Evolutionary conservation across 2,113 vertebrate species (phyloP).

Genomic region (Cyanoramphus novaezelandiae): DNA sequence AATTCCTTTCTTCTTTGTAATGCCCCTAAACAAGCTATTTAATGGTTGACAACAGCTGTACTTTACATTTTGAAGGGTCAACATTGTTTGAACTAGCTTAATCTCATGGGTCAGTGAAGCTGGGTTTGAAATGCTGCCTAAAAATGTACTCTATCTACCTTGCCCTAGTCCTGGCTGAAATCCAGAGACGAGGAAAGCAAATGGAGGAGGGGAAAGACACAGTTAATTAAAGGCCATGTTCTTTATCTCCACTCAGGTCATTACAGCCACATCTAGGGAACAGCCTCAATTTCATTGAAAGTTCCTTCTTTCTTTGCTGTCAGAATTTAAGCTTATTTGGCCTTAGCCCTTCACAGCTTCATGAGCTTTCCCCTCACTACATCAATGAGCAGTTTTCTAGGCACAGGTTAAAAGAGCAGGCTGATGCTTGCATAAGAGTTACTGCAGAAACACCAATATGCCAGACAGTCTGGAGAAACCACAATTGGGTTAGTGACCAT

Average conservation of each 20-base stretch:
- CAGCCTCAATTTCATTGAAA: not conserved
- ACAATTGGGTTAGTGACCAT: fast-evolving
- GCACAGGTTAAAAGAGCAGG: slow-evolving; percentile 7
- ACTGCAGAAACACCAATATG: not conserved
- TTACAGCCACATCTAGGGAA: not conserved
- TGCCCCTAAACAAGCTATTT: not conserved
- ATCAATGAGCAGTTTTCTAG: not conserved
- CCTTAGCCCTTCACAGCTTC: slow-evolving; percentile 24
- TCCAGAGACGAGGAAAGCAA: slow-evolving; percentile 10
- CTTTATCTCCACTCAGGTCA: not conserved
- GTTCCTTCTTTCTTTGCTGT: not conserved
- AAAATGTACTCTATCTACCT: not conserved
- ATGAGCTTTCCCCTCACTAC: slow-evolving; percentile 38
- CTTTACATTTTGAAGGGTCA: slow-evolving; percentile 14
- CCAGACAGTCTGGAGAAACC: not conserved
- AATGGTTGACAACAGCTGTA: not conserved
- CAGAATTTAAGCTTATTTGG: slow-evolving; percentile 8
- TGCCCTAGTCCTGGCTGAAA: not conserved
- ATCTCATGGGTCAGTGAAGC: not conserved
- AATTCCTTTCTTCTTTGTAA: not conserved
- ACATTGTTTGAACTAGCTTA: slow-evolving; percentile 16
- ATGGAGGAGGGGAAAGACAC: not conserved
- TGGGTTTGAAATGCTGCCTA: not conserved
- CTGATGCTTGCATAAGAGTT: not conserved
- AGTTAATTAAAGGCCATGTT: slow-evolving; percentile 23